Base-by-base conservation (phyloP, 2,797 vertebrate species). In the Myotis myotis region DNA sequence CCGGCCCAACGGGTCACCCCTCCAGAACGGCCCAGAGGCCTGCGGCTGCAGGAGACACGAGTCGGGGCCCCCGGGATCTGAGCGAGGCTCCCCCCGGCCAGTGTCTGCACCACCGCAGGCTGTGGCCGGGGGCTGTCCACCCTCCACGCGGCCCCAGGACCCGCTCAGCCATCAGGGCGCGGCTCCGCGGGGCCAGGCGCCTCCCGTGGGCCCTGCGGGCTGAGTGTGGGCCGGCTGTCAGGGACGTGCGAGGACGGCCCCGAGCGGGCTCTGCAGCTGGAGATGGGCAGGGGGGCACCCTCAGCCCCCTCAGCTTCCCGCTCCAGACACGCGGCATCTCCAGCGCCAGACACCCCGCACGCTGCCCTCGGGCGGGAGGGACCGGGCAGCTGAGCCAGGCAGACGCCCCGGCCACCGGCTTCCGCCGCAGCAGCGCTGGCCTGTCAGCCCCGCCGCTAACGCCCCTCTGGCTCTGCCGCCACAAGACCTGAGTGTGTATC, bases 21-120 rank as follows among this genome's bases (percentile, higher is more conserved):
- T 94, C 89, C 90, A 78, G 79, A 91, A 96, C 95, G 94, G 95
- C 89, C 96, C 95, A n/a, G 96, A 94, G 90, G 78, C 2, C 36
- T 85, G 88, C 62, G 57, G 85, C 41, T 30, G 25, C 44, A 25
- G 91, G 72, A 47, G 90, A 79, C 38, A n/a, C 41, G 3, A 78
- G 17, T 75, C 13, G 1, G 0, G 20, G 22, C 78, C 23, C 2
- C 78, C 10, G 0, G 7, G 20, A 33, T 36, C 76, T 28, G 8
- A 47, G 13, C 33, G 15, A 7, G 0, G 13, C 28, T 57, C 60
- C 57, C 30, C 55, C 33, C 6, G 10, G 30, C 51, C 51, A 9
- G 11, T 0, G 13, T 36, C 85, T 1, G 0, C 0, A 0, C 47
- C 47, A 2, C 17, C 3, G 0, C 13, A 1, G 0, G 23, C 17